Evolutionary conservation across 92 coral and sea anemone species (phyloP).

Genomic region (Galaxea fascicularis): DNA sequence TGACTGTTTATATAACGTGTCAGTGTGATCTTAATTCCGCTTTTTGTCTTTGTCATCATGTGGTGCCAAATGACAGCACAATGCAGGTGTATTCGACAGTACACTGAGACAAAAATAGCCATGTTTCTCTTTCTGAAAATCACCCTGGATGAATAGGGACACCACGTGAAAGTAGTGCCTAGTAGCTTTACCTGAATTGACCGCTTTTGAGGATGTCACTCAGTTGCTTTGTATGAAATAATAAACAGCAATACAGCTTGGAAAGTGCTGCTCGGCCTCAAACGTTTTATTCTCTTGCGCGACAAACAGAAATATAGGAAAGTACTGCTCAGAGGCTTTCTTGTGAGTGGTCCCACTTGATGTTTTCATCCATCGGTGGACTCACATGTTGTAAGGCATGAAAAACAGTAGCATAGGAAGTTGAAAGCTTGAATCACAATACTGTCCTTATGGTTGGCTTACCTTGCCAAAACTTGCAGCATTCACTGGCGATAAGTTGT

Average conservation of each 20-base stretch:
- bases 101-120: not conserved
- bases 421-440: too few relatives aligned
- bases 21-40: not conserved
- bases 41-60: not conserved
- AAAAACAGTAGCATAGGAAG: too few relatives aligned
- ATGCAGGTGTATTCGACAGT: not conserved
- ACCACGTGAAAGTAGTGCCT: not conserved
- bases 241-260: too few relatives aligned
- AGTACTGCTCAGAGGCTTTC: too few relatives aligned
- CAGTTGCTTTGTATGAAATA: not conserved
- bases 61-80: not conserved
- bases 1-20: too few relatives aligned
- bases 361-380: too few relatives aligned
- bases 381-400: too few relatives aligned
- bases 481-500: constrained; percentile 90
- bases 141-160: not conserved
- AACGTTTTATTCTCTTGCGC: too few relatives aligned
- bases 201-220: not conserved
- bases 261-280: too few relatives aligned
- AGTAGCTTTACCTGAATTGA: not conserved
- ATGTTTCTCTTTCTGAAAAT: not conserved
- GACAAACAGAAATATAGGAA: too few relatives aligned
- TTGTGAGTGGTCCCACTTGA: too few relatives aligned
- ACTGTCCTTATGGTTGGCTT: not conserved
- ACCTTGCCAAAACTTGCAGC: constrained; percentile 99